These are phyloP conservation scores for Bostrychus sinensis DNA, from an alignment of 2,113 vertebrate genomes.

Conservation along the genomic window DNA sequence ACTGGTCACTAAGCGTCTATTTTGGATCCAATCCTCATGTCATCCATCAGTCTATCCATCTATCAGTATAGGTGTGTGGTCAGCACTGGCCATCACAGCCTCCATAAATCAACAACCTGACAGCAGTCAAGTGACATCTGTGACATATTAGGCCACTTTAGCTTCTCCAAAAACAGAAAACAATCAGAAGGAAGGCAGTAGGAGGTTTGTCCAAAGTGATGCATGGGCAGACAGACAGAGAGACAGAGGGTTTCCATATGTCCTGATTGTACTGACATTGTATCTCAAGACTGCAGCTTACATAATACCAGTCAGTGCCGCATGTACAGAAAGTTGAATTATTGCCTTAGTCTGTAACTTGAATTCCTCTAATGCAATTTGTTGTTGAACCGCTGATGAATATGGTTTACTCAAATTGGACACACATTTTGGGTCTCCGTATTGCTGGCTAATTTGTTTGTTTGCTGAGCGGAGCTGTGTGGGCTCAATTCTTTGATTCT, in stretches of 20 bases:
- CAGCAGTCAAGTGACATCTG: slow-evolving; percentile 54
- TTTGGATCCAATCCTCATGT: slow-evolving; percentile 44
- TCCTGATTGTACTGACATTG: not conserved
- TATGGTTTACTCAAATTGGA: too few species aligned
- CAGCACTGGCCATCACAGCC: slow-evolving; percentile 60
- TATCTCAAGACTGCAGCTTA: not conserved
- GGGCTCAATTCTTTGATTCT: too few species aligned
- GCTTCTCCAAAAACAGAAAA: slow-evolving; percentile 30
- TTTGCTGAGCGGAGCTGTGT: too few species aligned
- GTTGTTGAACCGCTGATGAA: too few species aligned
- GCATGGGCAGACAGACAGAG: slow-evolving; percentile 18
- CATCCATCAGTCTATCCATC: slow-evolving; percentile 57
- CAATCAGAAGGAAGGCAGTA: slow-evolving; percentile 7
- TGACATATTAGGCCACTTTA: slow-evolving; percentile 68
- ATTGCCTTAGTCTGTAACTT: too few species aligned
- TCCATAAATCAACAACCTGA: slow-evolving; percentile 66
- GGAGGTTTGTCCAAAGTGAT: not conserved
- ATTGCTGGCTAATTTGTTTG: too few species aligned
- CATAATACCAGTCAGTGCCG: too few species aligned
- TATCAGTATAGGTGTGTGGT: slow-evolving; percentile 53
- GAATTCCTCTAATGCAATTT: too few species aligned
- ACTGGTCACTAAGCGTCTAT: slow-evolving; percentile 28
- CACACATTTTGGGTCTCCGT: too few species aligned
- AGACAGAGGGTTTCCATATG: slow-evolving; percentile 14
- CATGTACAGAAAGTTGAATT: too few species aligned